Evolutionary conservation across 2,113 vertebrate species (phyloP).

Genomic region (Camelus dromedarius): DNA sequence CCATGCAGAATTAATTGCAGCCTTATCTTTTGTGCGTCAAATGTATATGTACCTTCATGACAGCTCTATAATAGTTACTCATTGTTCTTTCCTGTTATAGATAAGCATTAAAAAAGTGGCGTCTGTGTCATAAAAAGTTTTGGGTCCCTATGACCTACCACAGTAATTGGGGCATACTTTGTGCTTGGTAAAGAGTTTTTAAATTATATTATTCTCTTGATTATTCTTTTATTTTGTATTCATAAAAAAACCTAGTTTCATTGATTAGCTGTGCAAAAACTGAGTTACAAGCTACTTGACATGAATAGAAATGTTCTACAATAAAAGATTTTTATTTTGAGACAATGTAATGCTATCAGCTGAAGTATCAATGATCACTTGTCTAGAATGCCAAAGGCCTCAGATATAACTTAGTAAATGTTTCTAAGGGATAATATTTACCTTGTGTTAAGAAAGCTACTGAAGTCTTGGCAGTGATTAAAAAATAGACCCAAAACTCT

Average conservation of each 20-base stretch:
- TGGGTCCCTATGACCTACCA: not conserved
- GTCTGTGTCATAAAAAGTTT: not conserved
- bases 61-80: not conserved
- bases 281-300: not conserved
- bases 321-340: conserved; percentile 64
- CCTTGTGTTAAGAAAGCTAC: conserved; percentile 57
- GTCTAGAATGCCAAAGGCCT: conserved; percentile 63
- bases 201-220: not conserved
- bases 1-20: not conserved
- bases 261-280: not conserved
- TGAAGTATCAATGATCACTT: conserved; percentile 77
- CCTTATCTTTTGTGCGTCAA: not conserved
- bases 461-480: not conserved
- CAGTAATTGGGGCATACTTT: not conserved
- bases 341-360: conserved; percentile 56
- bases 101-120: not conserved
- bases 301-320: conserved; percentile 11
- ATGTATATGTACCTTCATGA: not conserved
- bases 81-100: not conserved
- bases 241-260: not conserved
- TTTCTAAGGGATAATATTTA: conserved; percentile 45
- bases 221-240: not conserved
- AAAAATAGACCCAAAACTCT: not conserved
- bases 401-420: conserved; percentile 37
- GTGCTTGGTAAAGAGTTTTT: not conserved